Evolutionary conservation across 2,113 vertebrate species (phyloP).

Genomic region (Platysternon megacephalum): DNA sequence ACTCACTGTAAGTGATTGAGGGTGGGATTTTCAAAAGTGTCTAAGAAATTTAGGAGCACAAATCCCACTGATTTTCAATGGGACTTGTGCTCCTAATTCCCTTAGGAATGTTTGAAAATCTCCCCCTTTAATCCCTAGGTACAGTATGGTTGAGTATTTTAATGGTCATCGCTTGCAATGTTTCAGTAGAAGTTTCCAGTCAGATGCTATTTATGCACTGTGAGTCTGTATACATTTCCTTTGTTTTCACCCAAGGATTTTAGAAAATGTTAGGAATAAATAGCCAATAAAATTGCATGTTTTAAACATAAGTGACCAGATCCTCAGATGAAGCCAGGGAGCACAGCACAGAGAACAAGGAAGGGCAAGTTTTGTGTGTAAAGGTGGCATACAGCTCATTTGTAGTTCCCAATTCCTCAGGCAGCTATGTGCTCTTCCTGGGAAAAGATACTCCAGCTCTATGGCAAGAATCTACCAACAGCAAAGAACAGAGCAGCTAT

Average conservation of each 20-base stretch:
- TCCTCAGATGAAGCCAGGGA: background rate
- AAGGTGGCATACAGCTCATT: background rate
- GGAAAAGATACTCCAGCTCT: background rate
- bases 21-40: background rate
- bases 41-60: background rate
- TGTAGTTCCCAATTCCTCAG: background rate
- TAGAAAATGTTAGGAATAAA: background rate
- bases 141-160: background rate
- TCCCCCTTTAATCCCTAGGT: background rate
- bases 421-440: background rate
- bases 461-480: background rate
- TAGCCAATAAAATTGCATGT: accelerated
- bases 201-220: background rate
- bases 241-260: background rate
- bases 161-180: background rate
- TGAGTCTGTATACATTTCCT: background rate
- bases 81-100: background rate
- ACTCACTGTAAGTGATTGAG: background rate
- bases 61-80: background rate
- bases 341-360: background rate
- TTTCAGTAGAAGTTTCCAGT: background rate
- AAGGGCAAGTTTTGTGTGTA: background rate
- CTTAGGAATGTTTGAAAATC: background rate
- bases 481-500: background rate
- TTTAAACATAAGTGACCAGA: accelerated